Conservation (phyloP, 1,140 invertebrate genomes). For the Drosophila micromelanica region DNA sequence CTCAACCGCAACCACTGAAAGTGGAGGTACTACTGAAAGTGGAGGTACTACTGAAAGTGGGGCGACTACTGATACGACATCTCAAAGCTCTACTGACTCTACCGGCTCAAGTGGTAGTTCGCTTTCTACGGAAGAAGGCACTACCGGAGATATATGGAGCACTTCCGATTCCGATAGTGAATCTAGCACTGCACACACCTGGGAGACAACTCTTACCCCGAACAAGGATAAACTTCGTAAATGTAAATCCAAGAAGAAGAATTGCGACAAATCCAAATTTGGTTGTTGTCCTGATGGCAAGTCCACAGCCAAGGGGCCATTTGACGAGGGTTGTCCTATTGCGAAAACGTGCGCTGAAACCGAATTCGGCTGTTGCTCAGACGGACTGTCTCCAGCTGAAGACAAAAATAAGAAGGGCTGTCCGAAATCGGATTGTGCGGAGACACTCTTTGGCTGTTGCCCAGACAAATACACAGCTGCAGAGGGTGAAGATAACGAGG, state of each 20-base stretch:
- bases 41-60: slow-evolving; percentile 38
- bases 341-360: slow-evolving; percentile 92
- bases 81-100: slow-evolving; percentile 37
- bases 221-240: slow-evolving; percentile 85
- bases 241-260: slow-evolving; percentile 87
- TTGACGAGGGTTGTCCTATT: slow-evolving; percentile 91
- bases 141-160: slow-evolving; percentile 83
- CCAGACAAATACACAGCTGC: slow-evolving; percentile 91
- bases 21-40: slow-evolving; percentile 39
- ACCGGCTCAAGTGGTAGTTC: slow-evolving; percentile 52
- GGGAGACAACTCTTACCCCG: slow-evolving; percentile 85
- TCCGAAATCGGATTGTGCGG: slow-evolving; percentile 89
- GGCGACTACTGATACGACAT: slow-evolving; percentile 32
- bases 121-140: slow-evolving; percentile 63
- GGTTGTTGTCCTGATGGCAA: slow-evolving; percentile 96
- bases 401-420: slow-evolving; percentile 91
- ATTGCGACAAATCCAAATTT: slow-evolving; percentile 90
- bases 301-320: slow-evolving; percentile 93
- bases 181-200: slow-evolving; percentile 84
- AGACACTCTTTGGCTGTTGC: slow-evolving; percentile 94
- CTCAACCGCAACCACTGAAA: slow-evolving; percentile 51
- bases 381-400: slow-evolving; percentile 92
- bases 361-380: slow-evolving; percentile 94
- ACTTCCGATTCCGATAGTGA: slow-evolving; percentile 69
- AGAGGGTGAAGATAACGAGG: slow-evolving; percentile 92